A percentile compares a stretch with the other conserved stretches of the same genome.
These are phyloP conservation scores for Lepus townsendii DNA, from an alignment of 2,797 vertebrate species.

Conservation along the genomic window DNA sequence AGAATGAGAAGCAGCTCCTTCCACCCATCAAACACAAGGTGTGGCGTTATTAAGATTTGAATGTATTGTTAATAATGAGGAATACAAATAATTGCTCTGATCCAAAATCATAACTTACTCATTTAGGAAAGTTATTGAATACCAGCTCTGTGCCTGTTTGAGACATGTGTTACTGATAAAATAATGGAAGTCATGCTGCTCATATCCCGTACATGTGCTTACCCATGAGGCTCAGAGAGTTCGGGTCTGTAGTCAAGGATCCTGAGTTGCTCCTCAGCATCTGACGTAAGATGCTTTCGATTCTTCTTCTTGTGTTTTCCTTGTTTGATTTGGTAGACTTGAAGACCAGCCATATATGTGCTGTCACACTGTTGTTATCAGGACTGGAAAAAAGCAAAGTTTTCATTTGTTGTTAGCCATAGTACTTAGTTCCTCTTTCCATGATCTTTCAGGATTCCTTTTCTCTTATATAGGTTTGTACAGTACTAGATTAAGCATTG, in stretches of 20 bases:
- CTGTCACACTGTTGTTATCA: slow-evolving; percentile 54
- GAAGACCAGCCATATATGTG: slow-evolving; percentile 79
- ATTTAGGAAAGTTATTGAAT: not conserved
- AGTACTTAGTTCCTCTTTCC: not conserved
- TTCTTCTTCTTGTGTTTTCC: slow-evolving; percentile 61
- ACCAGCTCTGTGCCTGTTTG: not conserved
- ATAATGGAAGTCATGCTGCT: not conserved
- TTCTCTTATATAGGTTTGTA: not conserved
- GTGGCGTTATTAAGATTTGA: not conserved
- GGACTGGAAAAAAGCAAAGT: slow-evolving; percentile 67
- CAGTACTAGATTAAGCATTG: not conserved
- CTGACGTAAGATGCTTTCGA: slow-evolving; percentile 67
- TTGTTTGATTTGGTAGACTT: slow-evolving; percentile 62
- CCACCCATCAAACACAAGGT: not conserved
- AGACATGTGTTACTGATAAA: not conserved
- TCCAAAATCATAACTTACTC: not conserved
- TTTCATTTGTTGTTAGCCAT: slow-evolving; percentile 1
- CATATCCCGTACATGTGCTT: not conserved
- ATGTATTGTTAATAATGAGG: not conserved
- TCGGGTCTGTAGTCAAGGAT: slow-evolving; percentile 59
- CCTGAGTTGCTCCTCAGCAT: slow-evolving; percentile 60
- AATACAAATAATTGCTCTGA: not conserved
- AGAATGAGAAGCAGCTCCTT: not conserved
- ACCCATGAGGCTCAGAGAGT: slow-evolving; percentile 72
- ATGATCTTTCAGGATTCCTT: not conserved